Base-by-base conservation (phyloP, 2,113 vertebrate species). In the Hemicordylus capensis region DNA sequence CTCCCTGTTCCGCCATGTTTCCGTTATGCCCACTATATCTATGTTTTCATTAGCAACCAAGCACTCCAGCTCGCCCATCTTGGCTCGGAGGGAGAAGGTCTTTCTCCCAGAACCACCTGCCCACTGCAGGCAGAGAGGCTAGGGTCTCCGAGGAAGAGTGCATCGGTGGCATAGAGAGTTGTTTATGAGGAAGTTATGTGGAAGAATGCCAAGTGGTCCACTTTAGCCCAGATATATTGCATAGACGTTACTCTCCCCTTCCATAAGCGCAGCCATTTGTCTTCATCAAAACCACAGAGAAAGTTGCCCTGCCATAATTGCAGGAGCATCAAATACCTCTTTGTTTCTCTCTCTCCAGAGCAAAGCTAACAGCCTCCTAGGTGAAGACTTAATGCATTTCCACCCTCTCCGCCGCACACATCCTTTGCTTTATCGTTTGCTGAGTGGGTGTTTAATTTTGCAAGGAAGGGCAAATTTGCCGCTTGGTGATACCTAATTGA, bases 401-500 rank as follows among this genome's bases (percentile, higher is more conserved):
- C 22, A 4, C 77, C 58, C 20, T 19, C n/a, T 44, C 20, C 3
- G 28, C 10, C 37, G 15, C 3, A 28, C 31, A n/a, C 56, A 17
- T 28, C 28, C 34, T 28, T 37, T 39, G 8, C 34, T 56, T 80
- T 42, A 66, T 80, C 2, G 28, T 66, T 85, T 51, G 31, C 56
- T 44, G 59, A 69, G 77, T 80, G 69, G 28, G 76, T 28, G 66
- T 80, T 86, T 56, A 74, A 48, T 74, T 80, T 86, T 31, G n/a
- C 46, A 63, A n/a, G 26, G 69, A 72, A 80, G 44, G 17, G 56
- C 69, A 64, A 3, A n/a, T 20, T 63, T 74, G 34, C 69, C 37
- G 26, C 37, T 64, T 63, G 85, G 42, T n/a, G 44, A 42, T 54
- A 74, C 56, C 69, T 56, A 64, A 75, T 64, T 15, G 58, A 51